Base-by-base conservation (phyloP, 1,140 invertebrate species). In the Monomorium pharaonis region DNA sequence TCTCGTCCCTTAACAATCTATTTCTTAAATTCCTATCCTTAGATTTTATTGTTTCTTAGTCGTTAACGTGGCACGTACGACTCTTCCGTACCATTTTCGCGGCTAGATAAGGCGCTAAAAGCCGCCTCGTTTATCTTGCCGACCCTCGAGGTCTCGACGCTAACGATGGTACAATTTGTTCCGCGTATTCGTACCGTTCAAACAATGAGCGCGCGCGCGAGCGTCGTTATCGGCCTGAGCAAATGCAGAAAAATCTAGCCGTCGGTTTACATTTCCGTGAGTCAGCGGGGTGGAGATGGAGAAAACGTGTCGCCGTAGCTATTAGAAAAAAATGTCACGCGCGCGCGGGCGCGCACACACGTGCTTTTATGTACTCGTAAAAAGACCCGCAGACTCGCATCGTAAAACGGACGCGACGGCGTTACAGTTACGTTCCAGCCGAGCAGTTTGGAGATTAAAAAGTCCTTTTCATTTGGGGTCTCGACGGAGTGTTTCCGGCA, bases 221-320 rank as follows among this genome's bases (percentile, higher is more conserved):
- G 69, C 88, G 60, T 83, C 78, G 88, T 90, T 90, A 89, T 89
- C 89, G 76, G 14, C 54, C n/a, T 75, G 72, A 83, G 69, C 80
- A 86, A 89, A 89, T 72, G 87, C 84, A 27, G 54, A 87, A 84
- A 88, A 81, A 70, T 47, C 74, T 49, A 63, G 44, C 37, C 76
- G 58, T 44, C 58, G 47, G 83, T 89, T 88, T 86, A 88, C 88
- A 76, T 65, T 60, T 24, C 74, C 77, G 84, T 89, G 88, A 89
- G 65, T 89, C 88, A 89, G 70, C 49, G 7, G 14, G 27, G 51
- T 33, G 37, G 72, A 72, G 84, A 88, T 81, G 84, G 87, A 86
- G 87, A 84, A 89, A 83, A 58, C 78, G 67, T 83, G 78, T 83
- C 51, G 70, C 21, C 47, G 60, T 21, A 33, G 24, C 62, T 63